Evolutionary conservation across 1,140 invertebrate genomes (phyloP).

Genomic region (Drosophila kikkawai): DNA sequence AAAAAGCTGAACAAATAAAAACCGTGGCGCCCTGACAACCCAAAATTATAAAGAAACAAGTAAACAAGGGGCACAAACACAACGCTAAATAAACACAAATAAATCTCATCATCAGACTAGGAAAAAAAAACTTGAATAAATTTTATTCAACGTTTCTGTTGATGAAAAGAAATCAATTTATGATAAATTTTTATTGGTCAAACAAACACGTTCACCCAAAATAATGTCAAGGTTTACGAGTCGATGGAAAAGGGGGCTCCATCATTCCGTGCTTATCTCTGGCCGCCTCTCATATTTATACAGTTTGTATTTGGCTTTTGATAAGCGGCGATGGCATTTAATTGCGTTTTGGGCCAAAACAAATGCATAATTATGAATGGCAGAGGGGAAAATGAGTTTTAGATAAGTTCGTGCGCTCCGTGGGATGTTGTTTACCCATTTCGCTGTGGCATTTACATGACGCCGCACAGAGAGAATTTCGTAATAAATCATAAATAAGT

Average conservation of each 20-base stretch:
- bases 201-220: constrained; percentile 35
- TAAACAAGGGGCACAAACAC: constrained; percentile 20
- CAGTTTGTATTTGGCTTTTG: constrained; percentile 43
- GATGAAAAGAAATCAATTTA: constrained; percentile 39
- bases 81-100: constrained; percentile 19
- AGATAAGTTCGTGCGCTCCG: constrained; percentile 40
- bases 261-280: constrained; percentile 22
- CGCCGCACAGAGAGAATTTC: constrained; percentile 15
- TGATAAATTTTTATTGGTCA: constrained; percentile 31
- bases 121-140: constrained; percentile 19
- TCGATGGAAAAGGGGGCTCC: constrained; percentile 1
- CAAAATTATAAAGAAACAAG: constrained; percentile 14
- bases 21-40: constrained; percentile 10
- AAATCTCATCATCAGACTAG: constrained; percentile 1
- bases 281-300: constrained; percentile 19
- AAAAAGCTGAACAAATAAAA: constrained; percentile 18
- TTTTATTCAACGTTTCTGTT: constrained; percentile 23
- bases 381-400: constrained; percentile 33
- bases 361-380: constrained; percentile 51
- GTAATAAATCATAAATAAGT: constrained; percentile 46
- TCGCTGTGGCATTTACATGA: constrained; percentile 41
- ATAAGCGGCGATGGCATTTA: constrained; percentile 45
- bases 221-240: constrained; percentile 46
- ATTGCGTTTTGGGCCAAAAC: constrained; percentile 41
- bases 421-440: constrained; percentile 23